Evolutionary conservation across 2,113 vertebrate genomes (phyloP), one percentile per base, ranked within the genome.

Genomic region (zebrafish (Danio rerio)): DNA sequence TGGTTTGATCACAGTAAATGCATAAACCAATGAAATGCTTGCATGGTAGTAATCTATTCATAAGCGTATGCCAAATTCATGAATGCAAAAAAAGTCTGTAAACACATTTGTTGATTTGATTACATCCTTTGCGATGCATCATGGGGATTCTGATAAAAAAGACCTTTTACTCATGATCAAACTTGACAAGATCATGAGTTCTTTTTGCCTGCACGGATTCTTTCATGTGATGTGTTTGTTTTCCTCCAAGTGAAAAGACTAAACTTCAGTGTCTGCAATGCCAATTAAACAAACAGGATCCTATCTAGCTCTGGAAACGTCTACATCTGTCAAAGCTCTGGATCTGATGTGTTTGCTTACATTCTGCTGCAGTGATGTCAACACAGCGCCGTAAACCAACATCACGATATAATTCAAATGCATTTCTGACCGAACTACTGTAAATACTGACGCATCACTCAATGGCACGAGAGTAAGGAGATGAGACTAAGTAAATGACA

Each of bases 401-500:
- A 31, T 72, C 9, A 13, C 71, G 42, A 74, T 10, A 74, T 42
- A 56, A 43, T 73, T 73, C 31, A 56, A 31, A 73, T 43, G 52
- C 71, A 43, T 42, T 10, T 15, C 71, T 74, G 55, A 58, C 52
- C 56, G 43, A 61, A 74, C 71, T 58, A 74, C 71, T n/a, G 71
- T 58, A 58, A 58, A 58, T 58, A 56, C 15, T 56, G 70, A 53
- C 70, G n/a, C 50, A 69, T 69, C 66, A 43, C 52, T 74, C 16
- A 3, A 31, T 31, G 31, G 31, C 31, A 31, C 31, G 31, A 31
- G 31, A 31, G 31, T 31, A 31, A 31, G 31, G 31, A 31, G 31
- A 31, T 31, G 31, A 58, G 21, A 74, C 9, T 74, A 40, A 74
- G 18, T 10, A 9, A 16, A 18, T 42, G 70, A 55, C 70, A 42